Base-by-base conservation (phyloP, 2,113 vertebrate species). In the Cyanoramphus novaezelandiae region DNA sequence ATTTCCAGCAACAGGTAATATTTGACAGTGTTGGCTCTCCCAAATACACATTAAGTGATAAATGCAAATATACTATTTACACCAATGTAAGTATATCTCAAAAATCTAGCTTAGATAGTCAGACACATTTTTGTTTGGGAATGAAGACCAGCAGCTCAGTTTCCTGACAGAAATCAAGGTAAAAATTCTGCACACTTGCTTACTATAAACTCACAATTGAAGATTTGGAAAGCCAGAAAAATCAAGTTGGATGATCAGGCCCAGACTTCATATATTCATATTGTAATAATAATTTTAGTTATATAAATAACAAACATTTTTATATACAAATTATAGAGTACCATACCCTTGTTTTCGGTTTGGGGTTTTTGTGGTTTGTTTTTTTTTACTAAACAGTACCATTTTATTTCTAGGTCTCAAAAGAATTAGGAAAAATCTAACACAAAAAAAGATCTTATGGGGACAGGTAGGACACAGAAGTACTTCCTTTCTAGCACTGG, bases 81-180 rank as follows among this genome's bases (percentile, higher is more conserved):
- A 57, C 9, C 0, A 0, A 44, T 4, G 20, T 4, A 27, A 0
- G 2, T 7, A 0, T 3, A 59, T 6, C 75, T 69, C 63, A 82
- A 52, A 92, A 90, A 67, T 33, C 39, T 43, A 68, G 17, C 39
- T n/a, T 19, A 35, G 13, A 35, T 3, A 79, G 44, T 29, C 47
- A 59, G 16, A 41, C 44, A 28, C 35, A 17, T 20, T 69, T 76
- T 20, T 44, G 20, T 55, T 55, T n/a, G 37, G 37, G n/a, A 87
- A 67, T n/a, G 13, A 77, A 41, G 50, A 57, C 27, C 7, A 4
- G 23, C 39, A 91, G 29, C 53, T 88, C 55, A 44, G 57, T 44
- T 78, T 78, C 33, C 74, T 63, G 43, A 82, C 25, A 21, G 13
- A 60, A 71, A 79, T 16, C 52, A 63, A 83, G 50, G 60, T 44